Base-by-base conservation (phyloP, 2,113 vertebrate genomes). In the Prunella himalayana region DNA sequence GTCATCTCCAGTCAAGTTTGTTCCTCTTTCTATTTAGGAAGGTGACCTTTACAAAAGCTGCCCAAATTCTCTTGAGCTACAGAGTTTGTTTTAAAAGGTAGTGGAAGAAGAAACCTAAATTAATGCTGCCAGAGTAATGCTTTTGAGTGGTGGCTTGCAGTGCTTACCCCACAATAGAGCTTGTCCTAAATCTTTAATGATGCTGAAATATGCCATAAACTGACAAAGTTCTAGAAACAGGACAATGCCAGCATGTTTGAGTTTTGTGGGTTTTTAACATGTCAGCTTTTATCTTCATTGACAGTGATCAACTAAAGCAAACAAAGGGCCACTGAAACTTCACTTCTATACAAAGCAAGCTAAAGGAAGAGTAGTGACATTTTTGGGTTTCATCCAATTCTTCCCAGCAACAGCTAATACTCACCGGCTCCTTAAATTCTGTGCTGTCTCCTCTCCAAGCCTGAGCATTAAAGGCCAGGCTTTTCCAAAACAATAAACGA, bases 301-400 rank as follows among this genome's bases (percentile, higher is more conserved):
- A 94, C 93, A 95, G 59, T 28, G 65, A 95, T 91, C 93, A 93
- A 68, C 73, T 89, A 95, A 95, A n/a, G 83, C 94, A 96, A 97
- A 96, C 92, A 91, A 97, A 97, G 7, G 68, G 90, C 54, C 91
- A 81, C 65, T 22, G 79, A 93, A 96, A 90, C 84, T 90, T 89
- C 80, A 91, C 72, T 94, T 79, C 71, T 88, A 45, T 41, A 88
- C 91, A 95, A 95, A 77, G 65, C 88, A 91, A 82, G 75, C 86
- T 92, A 76, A 81, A 95, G 92, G 90, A 95, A 96, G 82, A 91
- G 60, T 11, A 82, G 68, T 71, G 96, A 95, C 89, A 92, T 88
- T 95, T 79, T 77, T 96, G 92, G 86, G 85, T 92, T 97, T 83
- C 78, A 41, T 80, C 96, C 96, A 95, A 66, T 63, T 93, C 95